These are phyloP conservation scores for Baryphthengus martii DNA, from an alignment of 2,113 vertebrate species.

Conservation along the genomic window DNA sequence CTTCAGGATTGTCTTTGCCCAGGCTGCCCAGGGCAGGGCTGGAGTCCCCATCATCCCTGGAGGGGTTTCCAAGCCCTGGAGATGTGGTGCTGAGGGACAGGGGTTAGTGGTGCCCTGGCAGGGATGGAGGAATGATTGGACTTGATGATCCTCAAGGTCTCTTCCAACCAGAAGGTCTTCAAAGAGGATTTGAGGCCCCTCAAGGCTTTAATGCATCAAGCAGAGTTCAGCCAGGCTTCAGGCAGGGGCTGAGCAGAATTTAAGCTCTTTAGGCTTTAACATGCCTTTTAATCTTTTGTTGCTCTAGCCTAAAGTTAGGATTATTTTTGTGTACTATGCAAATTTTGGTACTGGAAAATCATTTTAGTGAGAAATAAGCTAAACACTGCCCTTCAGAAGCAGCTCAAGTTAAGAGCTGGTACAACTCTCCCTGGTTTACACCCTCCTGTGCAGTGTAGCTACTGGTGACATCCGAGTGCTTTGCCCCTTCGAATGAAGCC, in stretches of 20 bases:
- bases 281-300: conserved; percentile 46
- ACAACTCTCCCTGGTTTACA: neutral
- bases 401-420: neutral
- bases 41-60: neutral
- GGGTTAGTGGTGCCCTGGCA: neutral
- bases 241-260: neutral
- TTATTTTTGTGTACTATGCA: conserved; percentile 20
- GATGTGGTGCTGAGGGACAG: neutral
- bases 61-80: neutral
- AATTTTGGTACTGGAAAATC: conserved; percentile 34
- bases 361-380: neutral
- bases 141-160: neutral
- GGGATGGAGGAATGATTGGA: neutral
- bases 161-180: neutral
- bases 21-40: neutral
- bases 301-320: conserved; percentile 41
- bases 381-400: neutral
- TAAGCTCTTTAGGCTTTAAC: conserved; percentile 52
- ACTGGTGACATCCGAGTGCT: neutral
- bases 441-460: neutral
- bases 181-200: neutral
- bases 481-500: neutral
- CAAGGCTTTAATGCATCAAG: neutral
- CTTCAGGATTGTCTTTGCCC: no score
- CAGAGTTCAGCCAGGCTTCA: neutral